Evolutionary conservation across 2,888 invertebrate species (phyloP), one percentile per base, ranked within the genome.

Genomic region (Agrilus biguttatus): DNA sequence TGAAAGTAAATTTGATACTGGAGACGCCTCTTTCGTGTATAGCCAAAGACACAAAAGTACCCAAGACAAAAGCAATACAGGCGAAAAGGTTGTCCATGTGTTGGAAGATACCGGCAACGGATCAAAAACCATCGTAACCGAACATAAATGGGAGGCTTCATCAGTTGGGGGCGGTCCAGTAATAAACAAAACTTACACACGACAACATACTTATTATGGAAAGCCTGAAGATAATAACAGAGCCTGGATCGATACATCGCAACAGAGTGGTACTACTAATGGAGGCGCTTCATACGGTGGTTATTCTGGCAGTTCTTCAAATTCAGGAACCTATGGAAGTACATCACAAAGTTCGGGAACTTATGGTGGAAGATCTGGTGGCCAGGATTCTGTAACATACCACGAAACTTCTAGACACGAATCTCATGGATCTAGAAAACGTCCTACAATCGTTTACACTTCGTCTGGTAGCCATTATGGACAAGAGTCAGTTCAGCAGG

Each of bases 1-100:
- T 48, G 64, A 67, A 43, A 59, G 38, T 49, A 61, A 49, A 34
- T 66, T 66, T 42, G 62, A 60, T 3, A 55, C 64, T 6, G 71
- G 71, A 3, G 71, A 71, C 55, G 69, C 66, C 8, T 70, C 70
- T 1, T 58, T 55, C 12, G 57, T 66, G 2, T 68, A 71, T 33
- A 49, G 53, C 34, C 53, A 65, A 45, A 60, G 71, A 19, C 65
- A 65, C 12, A 60, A 28, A 28, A 10, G 10, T 28, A 28, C 28
- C 4, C 28, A 28, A 10, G 28, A 28, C 28, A 28, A 28, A 28
- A 10, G 28, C 28, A 28, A 28, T 10, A 10, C 39, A 8, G 42
- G 35, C 34, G 45, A 46, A 6, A 49, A 50, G 12, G 39, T 47
- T 7, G 48, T 49, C 1, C 44, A 49, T 12, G 49, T 51, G 8